A percentile compares a stretch with the other conserved stretches of the same genome.
phyloP scores from a whole-genome alignment of 2,888 invertebrate genomes.

The Drosophila kambysellisi region DNA sequence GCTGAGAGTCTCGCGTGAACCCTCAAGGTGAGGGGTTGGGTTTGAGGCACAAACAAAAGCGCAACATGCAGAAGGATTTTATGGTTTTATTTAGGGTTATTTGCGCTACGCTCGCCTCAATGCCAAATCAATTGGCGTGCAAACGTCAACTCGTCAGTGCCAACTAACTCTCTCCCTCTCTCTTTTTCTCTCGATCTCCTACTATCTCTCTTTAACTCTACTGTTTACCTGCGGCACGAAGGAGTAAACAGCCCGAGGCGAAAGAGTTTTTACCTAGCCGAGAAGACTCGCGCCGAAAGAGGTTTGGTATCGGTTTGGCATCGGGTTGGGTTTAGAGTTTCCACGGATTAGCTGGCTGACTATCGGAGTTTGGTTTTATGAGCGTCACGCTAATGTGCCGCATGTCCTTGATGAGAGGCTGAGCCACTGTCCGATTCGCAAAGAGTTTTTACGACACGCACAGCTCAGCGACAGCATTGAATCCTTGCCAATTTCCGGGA shows the following conservation, averaged over 20 bases:
- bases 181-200: not conserved
- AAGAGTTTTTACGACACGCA: conserved; percentile 80
- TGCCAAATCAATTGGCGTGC: conserved; percentile 78
- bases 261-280: conserved; percentile 71
- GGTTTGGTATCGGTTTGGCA: conserved; percentile 52
- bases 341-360: conserved; percentile 66
- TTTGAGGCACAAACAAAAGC: conserved; percentile 52
- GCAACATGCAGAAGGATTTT: conserved; percentile 83
- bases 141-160: conserved; percentile 68
- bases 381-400: conserved; percentile 69
- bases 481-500: conserved; percentile 81
- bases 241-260: conserved; percentile 46
- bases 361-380: conserved; percentile 60
- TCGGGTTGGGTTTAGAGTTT: conserved; percentile 73
- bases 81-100: conserved; percentile 84
- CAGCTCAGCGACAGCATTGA: conserved; percentile 39
- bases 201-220: not conserved
- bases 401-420: conserved; percentile 69
- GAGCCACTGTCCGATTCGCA: conserved; percentile 67
- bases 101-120: conserved; percentile 64
- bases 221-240: conserved; percentile 53
- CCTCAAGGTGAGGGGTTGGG: conserved; percentile 71
- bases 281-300: conserved; percentile 76
- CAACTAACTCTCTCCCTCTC: conserved; percentile 6
- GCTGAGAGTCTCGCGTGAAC: conserved; percentile 2